Base-by-base conservation (phyloP, 2,888 invertebrate species). In the Lithophane socia region DNA sequence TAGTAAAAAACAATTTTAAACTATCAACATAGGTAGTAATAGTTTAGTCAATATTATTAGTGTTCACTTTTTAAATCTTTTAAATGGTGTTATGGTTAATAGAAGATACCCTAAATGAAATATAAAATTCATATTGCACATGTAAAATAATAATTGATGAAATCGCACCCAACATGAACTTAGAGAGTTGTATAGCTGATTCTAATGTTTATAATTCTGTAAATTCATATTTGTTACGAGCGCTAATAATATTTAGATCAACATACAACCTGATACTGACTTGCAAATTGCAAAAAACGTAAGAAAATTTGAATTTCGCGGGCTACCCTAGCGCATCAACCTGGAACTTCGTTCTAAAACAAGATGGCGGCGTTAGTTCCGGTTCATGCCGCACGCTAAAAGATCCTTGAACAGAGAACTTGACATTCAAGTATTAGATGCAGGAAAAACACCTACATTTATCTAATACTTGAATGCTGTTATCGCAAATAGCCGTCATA, bases 141-240 rank as follows among this genome's bases (percentile, higher is more conserved):
- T 54, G 13, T 18, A 37, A 44, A 66, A 52, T 65, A 60, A 0
- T 54, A 37, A 80, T 60, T 24, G 47, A 49, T 42, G 21, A 68
- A 63, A 75, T 79, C 8, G 64, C 75, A 79, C 64, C 4, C 21
- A 44, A n/a, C n/a, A n/a, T n/a, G n/a, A n/a, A n/a, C n/a, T n/a
- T n/a, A n/a, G n/a, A n/a, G n/a, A n/a, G n/a, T n/a, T n/a, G n/a
- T n/a, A n/a, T n/a, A n/a, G n/a, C n/a, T n/a, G n/a, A n/a, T n/a
- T n/a, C n/a, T n/a, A n/a, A n/a, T n/a, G n/a, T n/a, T n/a, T n/a
- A n/a, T n/a, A n/a, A n/a, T n/a, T n/a, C n/a, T n/a, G n/a, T n/a
- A n/a, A n/a, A n/a, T n/a, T n/a, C n/a, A n/a, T n/a, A n/a, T n/a
- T n/a, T n/a, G n/a, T n/a, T n/a, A n/a, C n/a, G n/a, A n/a, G n/a